Evolutionary conservation across 1,140 invertebrate genomes (phyloP).

Genomic region (Parapsyche elsis): DNA sequence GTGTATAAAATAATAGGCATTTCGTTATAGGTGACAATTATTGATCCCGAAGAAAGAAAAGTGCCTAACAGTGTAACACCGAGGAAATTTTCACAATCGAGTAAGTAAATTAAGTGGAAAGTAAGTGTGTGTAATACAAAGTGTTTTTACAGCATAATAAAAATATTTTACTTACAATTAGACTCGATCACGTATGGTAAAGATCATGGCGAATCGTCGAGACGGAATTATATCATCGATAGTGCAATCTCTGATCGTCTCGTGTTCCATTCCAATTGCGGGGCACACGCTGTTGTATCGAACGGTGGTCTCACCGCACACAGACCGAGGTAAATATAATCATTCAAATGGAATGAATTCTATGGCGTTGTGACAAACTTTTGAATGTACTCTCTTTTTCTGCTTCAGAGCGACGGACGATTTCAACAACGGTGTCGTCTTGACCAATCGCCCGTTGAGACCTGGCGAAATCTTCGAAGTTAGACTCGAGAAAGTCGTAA

Average conservation of each 20-base stretch:
- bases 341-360: slow-evolving; percentile 44
- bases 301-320: slow-evolving; percentile 90
- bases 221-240: neutral
- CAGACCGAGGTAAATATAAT: slow-evolving; percentile 82
- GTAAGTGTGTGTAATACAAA: too few species aligned
- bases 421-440: slow-evolving; percentile 96
- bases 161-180: neutral
- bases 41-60: slow-evolving; percentile 82
- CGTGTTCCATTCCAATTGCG: slow-evolving; percentile 90
- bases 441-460: slow-evolving; percentile 85
- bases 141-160: too few species aligned
- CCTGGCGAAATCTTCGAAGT: slow-evolving; percentile 94
- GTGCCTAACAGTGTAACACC: neutral
- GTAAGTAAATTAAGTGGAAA: too few species aligned
- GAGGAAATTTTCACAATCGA: slow-evolving; percentile 24
- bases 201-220: slow-evolving; percentile 7
- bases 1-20: neutral
- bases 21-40: slow-evolving; percentile 75
- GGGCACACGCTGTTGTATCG: slow-evolving; percentile 90
- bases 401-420: slow-evolving; percentile 84
- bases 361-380: neutral
- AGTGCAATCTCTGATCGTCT: slow-evolving; percentile 73
- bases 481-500: slow-evolving; percentile 84
- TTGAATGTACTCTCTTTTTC: neutral
- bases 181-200: neutral